A percentile compares a stretch with the other conserved stretches of the same genome.
Evolutionary conservation across 2,888 invertebrate genomes (phyloP).

Genomic region (Apamea epomidion): DNA sequence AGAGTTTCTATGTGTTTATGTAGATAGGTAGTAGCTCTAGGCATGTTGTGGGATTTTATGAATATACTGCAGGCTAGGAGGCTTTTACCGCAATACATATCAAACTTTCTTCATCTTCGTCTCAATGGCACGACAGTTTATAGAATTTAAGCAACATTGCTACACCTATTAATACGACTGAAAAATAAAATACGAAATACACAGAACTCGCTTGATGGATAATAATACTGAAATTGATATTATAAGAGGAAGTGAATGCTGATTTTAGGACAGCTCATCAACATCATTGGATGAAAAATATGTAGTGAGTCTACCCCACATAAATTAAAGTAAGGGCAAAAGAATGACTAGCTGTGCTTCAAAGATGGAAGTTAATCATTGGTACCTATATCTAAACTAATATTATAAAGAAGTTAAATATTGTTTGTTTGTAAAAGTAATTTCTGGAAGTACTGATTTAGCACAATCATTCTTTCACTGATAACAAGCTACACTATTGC

Average conservation of each 20-base stretch:
- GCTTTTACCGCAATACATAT: neutral
- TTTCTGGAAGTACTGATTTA: neutral
- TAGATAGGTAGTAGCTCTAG: neutral
- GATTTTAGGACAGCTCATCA: neutral
- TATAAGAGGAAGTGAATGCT: neutral
- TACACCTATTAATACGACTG: neutral
- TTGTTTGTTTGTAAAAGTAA: neutral
- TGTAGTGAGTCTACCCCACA: neutral
- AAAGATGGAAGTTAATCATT: neutral
- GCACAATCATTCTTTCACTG: neutral
- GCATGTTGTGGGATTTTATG: neutral
- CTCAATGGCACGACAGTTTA: neutral
- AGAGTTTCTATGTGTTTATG: neutral
- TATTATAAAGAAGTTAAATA: neutral
- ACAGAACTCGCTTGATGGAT: too few relatives aligned
- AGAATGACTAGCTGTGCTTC: neutral
- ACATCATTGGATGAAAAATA: neutral
- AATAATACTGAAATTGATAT: neutral
- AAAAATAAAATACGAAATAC: neutral
- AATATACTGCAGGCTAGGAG: neutral
- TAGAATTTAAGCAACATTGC: neutral
- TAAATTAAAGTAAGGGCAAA: neutral
- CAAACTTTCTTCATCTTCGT: neutral
- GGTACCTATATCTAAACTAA: neutral
- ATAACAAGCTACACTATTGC: too few relatives aligned